A percentile compares a stretch with the other conserved stretches of the same genome.
Evolutionary conservation across 1,140 invertebrate genomes (phyloP).

Genomic region (Venturia canescens): DNA sequence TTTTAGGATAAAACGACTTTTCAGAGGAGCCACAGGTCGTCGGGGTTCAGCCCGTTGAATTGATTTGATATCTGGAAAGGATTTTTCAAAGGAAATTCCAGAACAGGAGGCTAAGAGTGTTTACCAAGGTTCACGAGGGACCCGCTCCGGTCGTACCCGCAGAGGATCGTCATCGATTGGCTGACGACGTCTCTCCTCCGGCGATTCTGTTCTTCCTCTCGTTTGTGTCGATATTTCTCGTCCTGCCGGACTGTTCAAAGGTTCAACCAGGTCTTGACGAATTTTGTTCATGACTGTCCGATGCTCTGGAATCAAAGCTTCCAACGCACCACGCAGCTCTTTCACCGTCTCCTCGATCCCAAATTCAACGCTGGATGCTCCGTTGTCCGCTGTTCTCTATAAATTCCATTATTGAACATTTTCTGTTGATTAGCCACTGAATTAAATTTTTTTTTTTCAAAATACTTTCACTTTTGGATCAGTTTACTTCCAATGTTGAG

Average conservation of each 20-base stretch:
- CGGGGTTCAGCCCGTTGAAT: neutral
- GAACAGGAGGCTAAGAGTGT: neutral
- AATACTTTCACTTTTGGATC: too few relatives aligned
- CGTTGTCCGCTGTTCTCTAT: slow-evolving; percentile 60
- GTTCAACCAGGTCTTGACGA: slow-evolving; percentile 74
- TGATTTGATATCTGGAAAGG: slow-evolving; percentile 40
- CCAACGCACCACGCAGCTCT: slow-evolving; percentile 70
- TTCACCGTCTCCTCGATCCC: slow-evolving; percentile 73
- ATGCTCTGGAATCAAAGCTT: slow-evolving; percentile 73
- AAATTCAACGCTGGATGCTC: slow-evolving; percentile 69
- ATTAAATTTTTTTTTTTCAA: too few relatives aligned
- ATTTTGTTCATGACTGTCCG: slow-evolving; percentile 70
- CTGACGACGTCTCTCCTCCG: neutral
- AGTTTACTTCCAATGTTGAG: too few relatives aligned
- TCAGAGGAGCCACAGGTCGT: slow-evolving; percentile 28
- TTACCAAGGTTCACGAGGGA: slow-evolving; percentile 44
- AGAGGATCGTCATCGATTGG: slow-evolving; percentile 57
- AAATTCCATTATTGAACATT: too few relatives aligned
- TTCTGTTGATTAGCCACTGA: too few relatives aligned
- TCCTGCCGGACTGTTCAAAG: slow-evolving; percentile 60
- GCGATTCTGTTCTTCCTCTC: slow-evolving; percentile 20
- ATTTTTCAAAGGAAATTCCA: neutral
- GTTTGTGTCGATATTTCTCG: slow-evolving; percentile 67
- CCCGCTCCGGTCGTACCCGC: slow-evolving; percentile 54
- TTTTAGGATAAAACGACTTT: neutral